Evolutionary conservation across 2,888 invertebrate species (phyloP).

Genomic region (Pseudanteris insignis): DNA sequence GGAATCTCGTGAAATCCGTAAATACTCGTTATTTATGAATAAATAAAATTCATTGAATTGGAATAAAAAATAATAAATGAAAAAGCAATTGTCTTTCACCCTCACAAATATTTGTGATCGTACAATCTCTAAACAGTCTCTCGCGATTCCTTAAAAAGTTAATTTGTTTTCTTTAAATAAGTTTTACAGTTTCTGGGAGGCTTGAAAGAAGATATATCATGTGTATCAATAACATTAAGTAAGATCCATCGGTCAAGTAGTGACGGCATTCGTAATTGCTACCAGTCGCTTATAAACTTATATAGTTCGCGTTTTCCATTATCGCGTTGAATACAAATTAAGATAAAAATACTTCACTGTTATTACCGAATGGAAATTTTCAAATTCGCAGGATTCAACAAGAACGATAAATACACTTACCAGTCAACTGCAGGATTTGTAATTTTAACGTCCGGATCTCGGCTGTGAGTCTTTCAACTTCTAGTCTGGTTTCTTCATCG

Average conservation of each 20-base stretch:
- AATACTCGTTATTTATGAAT: too few relatives aligned
- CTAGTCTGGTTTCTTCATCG: slow-evolving; percentile 72
- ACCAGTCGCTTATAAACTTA: slow-evolving; percentile 22
- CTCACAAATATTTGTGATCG: too few relatives aligned
- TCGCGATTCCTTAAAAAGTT: slow-evolving; percentile 29
- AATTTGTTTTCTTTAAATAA: slow-evolving; percentile 34
- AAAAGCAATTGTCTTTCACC: too few relatives aligned
- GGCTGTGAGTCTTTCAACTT: slow-evolving; percentile 72
- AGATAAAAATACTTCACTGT: slow-evolving; percentile 22
- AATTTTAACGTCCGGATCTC: slow-evolving; percentile 73
- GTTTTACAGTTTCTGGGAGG: slow-evolving; percentile 13
- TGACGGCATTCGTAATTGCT: slow-evolving; percentile 41
- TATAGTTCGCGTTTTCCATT: slow-evolving; percentile 17
- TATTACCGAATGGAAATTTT: slow-evolving; percentile 8
- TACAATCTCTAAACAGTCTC: slow-evolving; percentile 3
- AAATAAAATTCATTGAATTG: too few relatives aligned
- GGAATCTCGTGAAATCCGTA: too few relatives aligned
- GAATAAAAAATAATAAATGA: too few relatives aligned
- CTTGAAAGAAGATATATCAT: slow-evolving; percentile 43
- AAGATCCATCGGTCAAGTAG: slow-evolving; percentile 48
- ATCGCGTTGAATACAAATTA: slow-evolving; percentile 29
- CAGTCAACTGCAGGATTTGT: slow-evolving; percentile 70
- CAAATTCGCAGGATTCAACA: slow-evolving; percentile 4
- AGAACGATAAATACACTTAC: slow-evolving; percentile 53
- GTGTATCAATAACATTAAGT: slow-evolving; percentile 45